phyloP scores from a whole-genome alignment of 2,113 vertebrate species.

The Sula dactylatra region DNA sequence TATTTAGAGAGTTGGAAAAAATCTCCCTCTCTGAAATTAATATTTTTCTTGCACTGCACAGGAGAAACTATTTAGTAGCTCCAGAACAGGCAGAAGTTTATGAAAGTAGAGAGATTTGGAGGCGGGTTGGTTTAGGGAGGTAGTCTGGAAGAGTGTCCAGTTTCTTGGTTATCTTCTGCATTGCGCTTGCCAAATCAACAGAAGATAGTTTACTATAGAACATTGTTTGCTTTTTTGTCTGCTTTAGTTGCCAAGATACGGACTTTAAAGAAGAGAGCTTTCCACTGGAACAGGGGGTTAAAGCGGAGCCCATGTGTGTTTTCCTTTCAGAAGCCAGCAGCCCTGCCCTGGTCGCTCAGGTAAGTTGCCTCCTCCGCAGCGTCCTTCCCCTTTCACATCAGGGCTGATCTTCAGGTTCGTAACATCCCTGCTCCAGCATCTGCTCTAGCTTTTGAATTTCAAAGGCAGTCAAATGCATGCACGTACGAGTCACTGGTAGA shows the following conservation, averaged over 20 bases:
- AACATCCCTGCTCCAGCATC: background rate
- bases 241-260: background rate
- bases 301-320: background rate
- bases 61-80: background rate
- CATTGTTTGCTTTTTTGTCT: constrained; percentile 11
- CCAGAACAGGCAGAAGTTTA: background rate
- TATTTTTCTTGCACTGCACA: background rate
- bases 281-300: background rate
- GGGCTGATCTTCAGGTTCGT: background rate
- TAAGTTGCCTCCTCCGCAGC: background rate
- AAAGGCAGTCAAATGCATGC: background rate
- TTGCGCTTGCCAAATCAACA: background rate
- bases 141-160: background rate
- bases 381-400: background rate
- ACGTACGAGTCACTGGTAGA: background rate
- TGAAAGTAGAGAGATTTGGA: background rate
- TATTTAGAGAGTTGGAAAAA: background rate
- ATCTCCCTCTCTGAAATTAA: background rate
- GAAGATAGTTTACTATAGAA: background rate
- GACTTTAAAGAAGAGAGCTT: background rate
- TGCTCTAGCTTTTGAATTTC: background rate
- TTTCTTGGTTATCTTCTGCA: background rate
- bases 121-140: background rate
- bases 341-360: background rate
- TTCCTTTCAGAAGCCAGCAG: background rate